Percentiles rank a stretch among this genome's conserved stretches.
phyloP scores from a whole-genome alignment of 2,888 invertebrate genomes.

The Caenorhabditis sp. region DNA sequence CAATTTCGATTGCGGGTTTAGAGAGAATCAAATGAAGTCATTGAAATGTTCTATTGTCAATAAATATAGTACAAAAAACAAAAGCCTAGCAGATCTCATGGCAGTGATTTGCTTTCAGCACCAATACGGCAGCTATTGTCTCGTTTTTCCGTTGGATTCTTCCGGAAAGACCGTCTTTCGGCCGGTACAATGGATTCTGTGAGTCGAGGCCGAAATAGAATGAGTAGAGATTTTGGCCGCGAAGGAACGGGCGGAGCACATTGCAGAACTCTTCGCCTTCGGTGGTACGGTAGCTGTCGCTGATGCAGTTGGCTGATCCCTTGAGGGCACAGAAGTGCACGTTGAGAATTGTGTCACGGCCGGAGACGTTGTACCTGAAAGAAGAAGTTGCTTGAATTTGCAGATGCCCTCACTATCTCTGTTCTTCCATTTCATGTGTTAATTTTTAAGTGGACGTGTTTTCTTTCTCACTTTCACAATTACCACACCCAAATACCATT shows the following conservation, averaged over 20 bases:
- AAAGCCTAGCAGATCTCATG: conserved; percentile 63
- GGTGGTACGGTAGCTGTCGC: conserved; percentile 58
- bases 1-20: conserved; percentile 30
- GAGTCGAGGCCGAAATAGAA: conserved; percentile 61
- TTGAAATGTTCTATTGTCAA: not conserved
- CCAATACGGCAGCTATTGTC: conserved; percentile 60
- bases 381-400: not conserved
- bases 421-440: no score
- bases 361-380: conserved; percentile 71
- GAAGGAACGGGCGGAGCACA: conserved; percentile 67
- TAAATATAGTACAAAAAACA: not conserved
- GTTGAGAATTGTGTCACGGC: conserved; percentile 68
- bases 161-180: conserved; percentile 30
- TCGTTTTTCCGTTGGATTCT: conserved; percentile 56
- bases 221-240: conserved; percentile 58
- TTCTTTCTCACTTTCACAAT: no score
- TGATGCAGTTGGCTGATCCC: conserved; percentile 64
- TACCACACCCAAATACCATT: no score
- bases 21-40: conserved; percentile 19
- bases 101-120: conserved; percentile 64
- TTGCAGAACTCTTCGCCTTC: conserved; percentile 71
- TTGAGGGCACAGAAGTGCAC: conserved; percentile 72
- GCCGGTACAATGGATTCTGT: conserved; percentile 28
- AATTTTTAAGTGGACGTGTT: no score
- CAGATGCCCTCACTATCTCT: no score